Base-by-base conservation (phyloP, 2,797 vertebrate species). In the Syndactyla subalaris region DNA sequence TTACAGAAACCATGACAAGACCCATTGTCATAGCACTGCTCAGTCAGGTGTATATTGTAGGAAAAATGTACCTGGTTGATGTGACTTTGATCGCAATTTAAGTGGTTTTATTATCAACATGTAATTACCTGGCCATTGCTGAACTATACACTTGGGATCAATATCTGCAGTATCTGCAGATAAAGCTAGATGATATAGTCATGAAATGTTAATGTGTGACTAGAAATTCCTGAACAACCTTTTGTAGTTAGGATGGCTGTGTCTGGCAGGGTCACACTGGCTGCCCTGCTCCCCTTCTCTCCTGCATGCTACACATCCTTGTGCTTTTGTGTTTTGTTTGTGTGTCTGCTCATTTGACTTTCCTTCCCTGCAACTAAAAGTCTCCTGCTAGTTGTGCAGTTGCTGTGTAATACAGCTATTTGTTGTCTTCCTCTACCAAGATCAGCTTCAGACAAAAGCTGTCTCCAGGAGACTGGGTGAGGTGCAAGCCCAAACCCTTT, bases 261-360 rank as follows among this genome's bases (percentile, higher is more conserved):
- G 7, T 29, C 38, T 52, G 49, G n/a, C 51, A 63, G n/a, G 36
- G 54, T 41, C 48, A 34, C 0, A 1, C 5, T 10, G 3, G 27
- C 63, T 76, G 21, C 52, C 24, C 45, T 45, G 19, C 34, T 59
- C 5, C 32, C 29, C 26, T 45, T 27, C 32, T 67, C 45, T 66
- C 17, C 67, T n/a, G 36, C 19, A 9, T 1, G 0, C 30, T 30
- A 1, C 21, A 4, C 2, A 8, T 48, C 30, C 63, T 51, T 5
- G 2, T 3, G 9, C 9, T 54, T 36, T 36, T 0, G 0, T 12
- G 3, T 36, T 79, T 45, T 68, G 15, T 10, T 55, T 54, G 0
- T 34, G 6, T 9, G 10, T 41, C 39, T 59, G 12, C 34, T 66
- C 61, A 29, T 32, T 54, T 79, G 71, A 27, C 41, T 55, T 41